These are phyloP conservation scores for Talpa occidentalis DNA, from an alignment of 2,113 vertebrate species.

Conservation along the genomic window DNA sequence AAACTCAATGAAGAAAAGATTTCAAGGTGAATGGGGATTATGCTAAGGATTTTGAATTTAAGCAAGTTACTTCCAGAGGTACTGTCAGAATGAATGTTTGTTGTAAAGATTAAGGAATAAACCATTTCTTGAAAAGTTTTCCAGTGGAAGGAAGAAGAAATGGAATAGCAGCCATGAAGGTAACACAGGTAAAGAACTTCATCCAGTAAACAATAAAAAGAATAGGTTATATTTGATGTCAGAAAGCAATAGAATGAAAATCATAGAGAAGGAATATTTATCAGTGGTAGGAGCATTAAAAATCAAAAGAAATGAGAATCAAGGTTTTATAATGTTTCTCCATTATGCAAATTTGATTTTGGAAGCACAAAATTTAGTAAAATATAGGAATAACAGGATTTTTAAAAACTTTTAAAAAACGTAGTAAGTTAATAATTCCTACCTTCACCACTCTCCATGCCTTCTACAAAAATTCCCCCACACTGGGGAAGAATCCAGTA, in stretches of 20 bases:
- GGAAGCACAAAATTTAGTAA: conserved; percentile 24
- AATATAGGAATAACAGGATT: not conserved
- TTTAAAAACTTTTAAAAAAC: not conserved
- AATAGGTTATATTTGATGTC: not conserved
- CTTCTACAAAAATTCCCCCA: conserved; percentile 95
- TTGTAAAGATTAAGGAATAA: conserved; percentile 10
- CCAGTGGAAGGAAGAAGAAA: conserved; percentile 6
- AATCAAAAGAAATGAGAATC: not conserved
- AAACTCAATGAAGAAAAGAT: conserved; percentile 1
- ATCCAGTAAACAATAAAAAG: not conserved
- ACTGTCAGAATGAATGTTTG: not conserved
- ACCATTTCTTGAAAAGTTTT: not conserved
- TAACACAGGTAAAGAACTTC: not conserved
- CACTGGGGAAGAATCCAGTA: conserved; percentile 97
- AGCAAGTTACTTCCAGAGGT: not conserved
- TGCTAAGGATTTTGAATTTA: no score
- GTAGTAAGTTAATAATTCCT: conserved; percentile 54
- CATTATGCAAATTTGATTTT: conserved; percentile 8
- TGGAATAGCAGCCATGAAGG: not conserved
- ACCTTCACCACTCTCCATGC: conserved; percentile 95
- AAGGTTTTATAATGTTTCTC: not conserved
- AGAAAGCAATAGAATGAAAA: conserved; percentile 32
- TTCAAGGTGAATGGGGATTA: no score
- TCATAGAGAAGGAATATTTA: not conserved
- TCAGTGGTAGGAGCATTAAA: not conserved